Evolutionary conservation across 2,113 vertebrate species (phyloP), one percentile per base, ranked within the genome.

Genomic region (Ammodramus savannarum): DNA sequence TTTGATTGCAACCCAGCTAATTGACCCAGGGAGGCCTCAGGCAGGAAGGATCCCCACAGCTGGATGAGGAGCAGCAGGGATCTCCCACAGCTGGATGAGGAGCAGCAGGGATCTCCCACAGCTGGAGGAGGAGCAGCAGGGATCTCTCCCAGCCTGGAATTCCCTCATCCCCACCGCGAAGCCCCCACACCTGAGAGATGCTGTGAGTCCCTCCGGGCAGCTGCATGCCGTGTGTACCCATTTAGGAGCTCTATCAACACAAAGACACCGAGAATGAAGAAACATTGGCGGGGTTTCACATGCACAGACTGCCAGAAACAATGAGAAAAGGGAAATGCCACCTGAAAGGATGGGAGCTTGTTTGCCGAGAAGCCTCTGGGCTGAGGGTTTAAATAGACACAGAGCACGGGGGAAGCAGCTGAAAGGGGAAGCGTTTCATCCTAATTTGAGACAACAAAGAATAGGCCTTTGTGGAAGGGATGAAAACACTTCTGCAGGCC

Each of bases 321-420:
- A 96, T 94, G 67, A 96, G 85, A 82, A 95, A 96, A 97, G 96
- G 96, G 95, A 97, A 97, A 96, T 55, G 87, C 87, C 96, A 96
- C 93, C 97, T 97, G 96, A 91, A 95, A 95, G 96, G 96, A 95
- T 39, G 79, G 95, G 71, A 91, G 85, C 89, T 75, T 92, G 80
- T 96, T 95, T 95, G 90, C 86, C 44, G 52, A 90, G 84, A 91
- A 93, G 85, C 57, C 75, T 87, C 93, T 41, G 69, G 85, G 89
- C 69, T 1, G 15, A 76, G 52, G n/a, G 84, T 90, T 95, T 96
- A 87, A 97, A 96, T 87, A 96, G 94, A 89, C 90, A 68, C 4
- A 25, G 39, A 59, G 59, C 8, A 23, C 1, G 61, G 82, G 85
- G 94, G 87, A 92, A 96, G 88, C 80, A 76, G 89, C 91, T 95